phyloP scores from a whole-genome alignment of 2,797 vertebrate species.

The Chanos chanos region DNA sequence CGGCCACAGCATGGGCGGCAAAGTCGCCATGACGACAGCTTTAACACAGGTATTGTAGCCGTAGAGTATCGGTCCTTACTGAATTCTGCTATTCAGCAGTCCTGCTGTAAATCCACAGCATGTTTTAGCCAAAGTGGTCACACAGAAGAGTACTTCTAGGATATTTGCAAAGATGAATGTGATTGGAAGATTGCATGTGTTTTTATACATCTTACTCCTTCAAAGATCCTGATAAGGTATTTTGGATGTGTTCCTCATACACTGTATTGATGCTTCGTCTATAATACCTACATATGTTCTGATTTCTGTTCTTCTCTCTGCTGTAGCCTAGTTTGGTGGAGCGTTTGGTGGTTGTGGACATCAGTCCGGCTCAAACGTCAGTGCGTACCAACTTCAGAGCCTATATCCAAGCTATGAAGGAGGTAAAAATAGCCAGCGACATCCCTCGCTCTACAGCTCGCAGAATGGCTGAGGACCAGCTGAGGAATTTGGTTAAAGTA shows the following conservation, averaged over 20 bases:
- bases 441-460: conserved; percentile 82
- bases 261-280: too few species aligned
- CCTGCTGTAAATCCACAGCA: too few species aligned
- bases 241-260: too few species aligned
- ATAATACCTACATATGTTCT: background rate
- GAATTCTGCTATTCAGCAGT: background rate
- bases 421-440: conserved; percentile 73
- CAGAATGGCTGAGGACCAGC: conserved; percentile 83
- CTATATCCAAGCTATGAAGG: conserved; percentile 84
- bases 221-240: too few species aligned
- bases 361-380: conserved; percentile 72
- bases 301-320: background rate
- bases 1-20: conserved; percentile 98
- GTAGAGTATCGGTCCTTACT: conserved; percentile 4
- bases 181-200: background rate
- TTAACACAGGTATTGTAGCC: conserved; percentile 75
- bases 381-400: conserved; percentile 65
- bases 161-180: too few species aligned
- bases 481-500: conserved; percentile 78
- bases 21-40: conserved; percentile 87
- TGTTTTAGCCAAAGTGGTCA: too few species aligned
- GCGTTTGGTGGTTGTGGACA: conserved; percentile 84
- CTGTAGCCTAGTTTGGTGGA: conserved; percentile 85
- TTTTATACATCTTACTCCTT: too few species aligned
- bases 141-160: too few species aligned